Conservation (phyloP, 2,888 invertebrate genomes). For the Dromius quadrimaculatus region DNA sequence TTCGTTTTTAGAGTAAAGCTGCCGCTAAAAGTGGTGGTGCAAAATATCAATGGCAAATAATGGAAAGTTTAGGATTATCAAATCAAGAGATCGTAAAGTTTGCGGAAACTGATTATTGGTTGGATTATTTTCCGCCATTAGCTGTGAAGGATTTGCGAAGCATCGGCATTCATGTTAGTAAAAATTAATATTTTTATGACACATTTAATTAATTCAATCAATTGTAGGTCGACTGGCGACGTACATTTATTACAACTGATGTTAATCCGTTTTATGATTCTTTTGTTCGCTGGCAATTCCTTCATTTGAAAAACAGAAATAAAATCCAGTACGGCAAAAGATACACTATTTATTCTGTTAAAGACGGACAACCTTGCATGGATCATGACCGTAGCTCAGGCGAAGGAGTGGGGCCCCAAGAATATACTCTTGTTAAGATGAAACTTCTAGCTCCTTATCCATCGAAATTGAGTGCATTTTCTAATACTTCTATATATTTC, state of each 20-base stretch:
- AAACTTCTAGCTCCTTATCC: slow-evolving; percentile 82
- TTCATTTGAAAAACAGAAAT: slow-evolving; percentile 84
- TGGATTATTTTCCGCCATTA: slow-evolving; percentile 96
- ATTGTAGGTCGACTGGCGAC: slow-evolving; percentile 93
- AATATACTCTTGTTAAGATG: slow-evolving; percentile 97
- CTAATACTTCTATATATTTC: slow-evolving; percentile 77
- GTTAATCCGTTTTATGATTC: slow-evolving; percentile 98
- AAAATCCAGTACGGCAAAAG: slow-evolving; percentile 98
- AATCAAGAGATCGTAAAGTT: slow-evolving; percentile 95
- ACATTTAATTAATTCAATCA: slow-evolving; percentile 30
- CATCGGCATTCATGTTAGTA: slow-evolving; percentile 89
- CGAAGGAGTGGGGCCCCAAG: slow-evolving; percentile 98
- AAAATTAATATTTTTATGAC: slow-evolving; percentile 27
- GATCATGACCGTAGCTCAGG: slow-evolving; percentile 97
- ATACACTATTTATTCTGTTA: slow-evolving; percentile 95
- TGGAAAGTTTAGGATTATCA: slow-evolving; percentile 89
- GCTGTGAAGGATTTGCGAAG: slow-evolving; percentile 87
- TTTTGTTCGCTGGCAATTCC: slow-evolving; percentile 97
- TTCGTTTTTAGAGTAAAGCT: slow-evolving; percentile 83
- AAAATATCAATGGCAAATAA: slow-evolving; percentile 99
- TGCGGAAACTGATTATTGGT: slow-evolving; percentile 91
- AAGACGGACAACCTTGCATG: slow-evolving; percentile 99
- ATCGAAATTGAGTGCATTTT: slow-evolving; percentile 71
- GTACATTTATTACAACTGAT: slow-evolving; percentile 98
- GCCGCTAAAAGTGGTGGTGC: slow-evolving; percentile 89